Evolutionary conservation across 2,797 vertebrate genomes (phyloP).

Genomic region (Tarsius wallacei): DNA sequence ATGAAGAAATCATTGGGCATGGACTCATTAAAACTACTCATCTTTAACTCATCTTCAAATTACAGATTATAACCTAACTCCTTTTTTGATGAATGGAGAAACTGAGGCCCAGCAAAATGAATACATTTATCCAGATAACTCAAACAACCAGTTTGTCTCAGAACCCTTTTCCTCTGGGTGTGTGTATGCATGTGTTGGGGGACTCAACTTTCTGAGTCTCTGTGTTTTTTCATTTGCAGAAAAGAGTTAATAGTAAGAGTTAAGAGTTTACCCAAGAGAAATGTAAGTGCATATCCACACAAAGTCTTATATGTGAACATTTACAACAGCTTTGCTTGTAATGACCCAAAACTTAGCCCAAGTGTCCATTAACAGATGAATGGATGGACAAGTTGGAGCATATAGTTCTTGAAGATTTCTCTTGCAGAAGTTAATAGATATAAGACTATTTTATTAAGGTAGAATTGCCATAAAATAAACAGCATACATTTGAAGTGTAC

Average conservation of each 20-base stretch:
- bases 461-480: not conserved
- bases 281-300: too few relatives aligned
- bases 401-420: not conserved
- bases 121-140: not conserved
- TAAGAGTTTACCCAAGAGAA: too few relatives aligned
- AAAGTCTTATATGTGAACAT: too few relatives aligned
- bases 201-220: not conserved
- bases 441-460: not conserved
- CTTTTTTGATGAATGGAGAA: not conserved
- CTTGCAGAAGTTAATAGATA: not conserved
- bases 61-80: not conserved
- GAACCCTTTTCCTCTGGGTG: not conserved
- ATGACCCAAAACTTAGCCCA: too few relatives aligned
- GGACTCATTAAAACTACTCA: not conserved
- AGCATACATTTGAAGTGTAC: not conserved
- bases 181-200: too few relatives aligned
- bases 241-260: not conserved
- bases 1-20: constrained; percentile 29
- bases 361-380: too few relatives aligned
- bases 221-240: not conserved
- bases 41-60: not conserved
- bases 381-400: too few relatives aligned
- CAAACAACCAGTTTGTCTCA: not conserved
- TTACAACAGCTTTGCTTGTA: too few relatives aligned
- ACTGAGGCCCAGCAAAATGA: not conserved